Evolutionary conservation across 2,888 invertebrate genomes (phyloP), one percentile per base, ranked within the genome.

Genomic region (Volucella inflata): DNA sequence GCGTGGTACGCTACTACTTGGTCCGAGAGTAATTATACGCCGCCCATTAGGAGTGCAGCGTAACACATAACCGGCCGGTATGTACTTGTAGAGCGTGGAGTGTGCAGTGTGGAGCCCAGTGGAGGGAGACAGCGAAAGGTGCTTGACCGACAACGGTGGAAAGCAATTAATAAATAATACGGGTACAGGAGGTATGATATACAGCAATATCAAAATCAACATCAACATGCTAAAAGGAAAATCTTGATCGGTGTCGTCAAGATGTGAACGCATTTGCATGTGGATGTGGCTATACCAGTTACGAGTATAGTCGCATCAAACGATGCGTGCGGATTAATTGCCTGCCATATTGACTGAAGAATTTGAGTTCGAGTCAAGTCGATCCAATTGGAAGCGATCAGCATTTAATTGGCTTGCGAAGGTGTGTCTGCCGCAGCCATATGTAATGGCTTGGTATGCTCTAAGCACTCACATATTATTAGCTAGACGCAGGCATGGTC

Each of bases 351-450:
- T 51, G 76, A 85, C 81, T 80, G 70, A 9, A 40, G 67, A 42
- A 64, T 62, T 70, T n/a, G 65, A 30, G 60, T 51, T 77, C 71
- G 36, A 68, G 59, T 77, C 71, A 17, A 68, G 53, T 67, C 64
- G 77, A 46, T 68, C 76, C 85, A 77, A 85, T 85, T 77, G 68
- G 64, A 85, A 77, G 44, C 64, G 81, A 85, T 72, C 46, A 68
- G n/a, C 36, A 48, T 17, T 57, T 85, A 85, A 85, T 77, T 81
- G 81, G 67, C 64, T 40, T 59, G 42, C 21, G 68, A 81, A 81
- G 85, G 85, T 81, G 85, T 85, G 85, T 76, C 71, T 67, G 68
- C 48, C n/a, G 17, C 64, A 11, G 2, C 38, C 6, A 16, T 71
- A 48, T 30, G 30, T 30, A 30, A 30, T 36, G 10, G 14, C 55